Evolutionary conservation across 2,113 vertebrate genomes (phyloP).

Genomic region (Nibea albiflora): DNA sequence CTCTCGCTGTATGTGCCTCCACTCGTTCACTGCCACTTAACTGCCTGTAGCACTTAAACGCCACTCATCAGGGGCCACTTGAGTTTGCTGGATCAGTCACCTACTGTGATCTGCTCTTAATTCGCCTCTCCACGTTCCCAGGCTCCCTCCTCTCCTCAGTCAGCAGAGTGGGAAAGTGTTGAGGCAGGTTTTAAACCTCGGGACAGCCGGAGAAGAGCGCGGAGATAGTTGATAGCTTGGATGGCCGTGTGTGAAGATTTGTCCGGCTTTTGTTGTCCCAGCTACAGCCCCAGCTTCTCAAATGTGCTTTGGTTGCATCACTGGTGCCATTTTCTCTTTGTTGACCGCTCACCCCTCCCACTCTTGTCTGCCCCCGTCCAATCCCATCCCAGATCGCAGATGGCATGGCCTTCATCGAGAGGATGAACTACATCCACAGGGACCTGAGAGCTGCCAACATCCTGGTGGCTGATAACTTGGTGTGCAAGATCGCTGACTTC

Average conservation of each 20-base stretch:
- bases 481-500: conserved; percentile 98
- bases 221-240: neutral
- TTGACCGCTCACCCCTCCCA: neutral
- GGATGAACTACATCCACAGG: conserved; percentile 99
- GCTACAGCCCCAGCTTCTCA: neutral
- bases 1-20: conserved; percentile 9
- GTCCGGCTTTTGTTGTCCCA: neutral
- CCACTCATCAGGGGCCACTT: conserved; percentile 74
- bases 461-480: conserved; percentile 96
- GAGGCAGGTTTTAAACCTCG: conserved; percentile 4
- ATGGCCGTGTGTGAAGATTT: conserved; percentile 30
- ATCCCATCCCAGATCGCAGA: conserved; percentile 90
- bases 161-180: conserved; percentile 44
- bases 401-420: conserved; percentile 99
- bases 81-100: conserved; percentile 53
- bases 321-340: neutral
- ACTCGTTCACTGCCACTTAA: conserved; percentile 52
- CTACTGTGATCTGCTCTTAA: conserved; percentile 72
- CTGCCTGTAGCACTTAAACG: conserved; percentile 74
- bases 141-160: conserved; percentile 26
- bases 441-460: conserved; percentile 99
- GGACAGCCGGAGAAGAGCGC: conserved; percentile 1
- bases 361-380: conserved; percentile 1
- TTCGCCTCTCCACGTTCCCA: conserved; percentile 38
- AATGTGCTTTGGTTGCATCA: neutral